phyloP scores from a whole-genome alignment of 2,888 invertebrate genomes.

The Orchesella flavescens region DNA sequence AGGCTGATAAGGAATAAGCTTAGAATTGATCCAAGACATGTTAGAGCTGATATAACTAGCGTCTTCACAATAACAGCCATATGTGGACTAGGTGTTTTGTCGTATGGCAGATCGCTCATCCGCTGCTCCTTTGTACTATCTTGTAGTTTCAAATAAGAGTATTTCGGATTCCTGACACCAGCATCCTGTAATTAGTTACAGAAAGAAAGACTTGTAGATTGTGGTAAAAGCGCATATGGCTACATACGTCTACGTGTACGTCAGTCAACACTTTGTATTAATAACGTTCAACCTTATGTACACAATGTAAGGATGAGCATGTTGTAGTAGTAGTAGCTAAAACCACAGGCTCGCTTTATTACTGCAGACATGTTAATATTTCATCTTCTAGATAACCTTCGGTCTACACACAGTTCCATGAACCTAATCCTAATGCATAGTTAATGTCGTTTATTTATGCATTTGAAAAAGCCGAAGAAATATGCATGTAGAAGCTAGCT shows the following conservation, averaged over 20 bases:
- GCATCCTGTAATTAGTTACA: slow-evolving; percentile 36
- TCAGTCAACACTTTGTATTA: too few relatives aligned
- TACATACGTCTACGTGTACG: not conserved
- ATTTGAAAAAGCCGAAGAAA: slow-evolving; percentile 54
- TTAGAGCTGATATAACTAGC: slow-evolving; percentile 69
- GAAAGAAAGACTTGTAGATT: slow-evolving; percentile 7
- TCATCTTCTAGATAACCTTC: slow-evolving; percentile 48
- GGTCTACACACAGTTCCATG: slow-evolving; percentile 31
- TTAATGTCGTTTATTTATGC: slow-evolving; percentile 62
- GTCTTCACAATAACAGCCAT: slow-evolving; percentile 71
- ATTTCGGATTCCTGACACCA: slow-evolving; percentile 48
- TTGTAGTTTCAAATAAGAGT: slow-evolving; percentile 59
- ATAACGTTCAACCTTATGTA: too few relatives aligned
- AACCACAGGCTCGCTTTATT: slow-evolving; percentile 51
- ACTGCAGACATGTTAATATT: slow-evolving; percentile 62
- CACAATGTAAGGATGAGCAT: not conserved
- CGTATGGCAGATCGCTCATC: slow-evolving; percentile 42
- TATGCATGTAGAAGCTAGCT: slow-evolving; percentile 6
- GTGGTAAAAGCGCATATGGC: not conserved
- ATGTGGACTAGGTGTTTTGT: slow-evolving; percentile 33
- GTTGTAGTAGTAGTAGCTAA: slow-evolving; percentile 19
- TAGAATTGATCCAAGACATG: slow-evolving; percentile 70
- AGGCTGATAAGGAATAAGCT: slow-evolving; percentile 68
- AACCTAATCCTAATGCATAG: slow-evolving; percentile 61
- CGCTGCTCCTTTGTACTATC: slow-evolving; percentile 46